These are phyloP conservation scores for Ctena decussata DNA, from an alignment of 2,888 invertebrate genomes.

Conservation along the genomic window DNA sequence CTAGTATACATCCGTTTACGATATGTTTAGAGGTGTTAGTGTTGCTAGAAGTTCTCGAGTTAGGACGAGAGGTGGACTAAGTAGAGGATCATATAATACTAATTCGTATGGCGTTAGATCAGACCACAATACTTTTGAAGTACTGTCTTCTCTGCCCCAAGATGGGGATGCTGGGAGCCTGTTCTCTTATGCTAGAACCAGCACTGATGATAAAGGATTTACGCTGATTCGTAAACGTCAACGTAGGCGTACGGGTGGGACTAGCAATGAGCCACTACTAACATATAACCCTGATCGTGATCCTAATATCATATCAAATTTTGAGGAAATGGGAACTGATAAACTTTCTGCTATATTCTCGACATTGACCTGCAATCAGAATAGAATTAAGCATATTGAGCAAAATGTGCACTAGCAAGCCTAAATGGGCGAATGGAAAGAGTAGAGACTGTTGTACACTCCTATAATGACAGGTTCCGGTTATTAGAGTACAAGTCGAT, in stretches of 20 bases:
- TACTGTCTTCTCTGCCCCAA: not conserved
- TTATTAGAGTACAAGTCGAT: constrained; percentile 28
- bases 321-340: not conserved
- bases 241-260: not conserved
- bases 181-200: too few relatives aligned
- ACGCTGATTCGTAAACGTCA: constrained; percentile 4
- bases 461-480: not conserved
- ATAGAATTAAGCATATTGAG: not conserved
- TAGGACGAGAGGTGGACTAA: not conserved
- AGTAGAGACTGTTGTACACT: too few relatives aligned
- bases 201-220: too few relatives aligned
- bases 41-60: not conserved
- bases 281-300: not conserved
- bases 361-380: too few relatives aligned
- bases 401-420: not conserved
- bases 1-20: not conserved
- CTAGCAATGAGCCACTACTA: not conserved
- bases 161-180: not conserved
- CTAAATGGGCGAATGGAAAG: not conserved
- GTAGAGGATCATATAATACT: not conserved
- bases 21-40: not conserved
- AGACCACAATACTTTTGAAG: not conserved
- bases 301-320: too few relatives aligned
- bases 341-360: not conserved
- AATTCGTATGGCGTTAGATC: not conserved